Evolutionary conservation across 2,888 invertebrate genomes (phyloP).

Genomic region (Morpho helenor): DNA sequence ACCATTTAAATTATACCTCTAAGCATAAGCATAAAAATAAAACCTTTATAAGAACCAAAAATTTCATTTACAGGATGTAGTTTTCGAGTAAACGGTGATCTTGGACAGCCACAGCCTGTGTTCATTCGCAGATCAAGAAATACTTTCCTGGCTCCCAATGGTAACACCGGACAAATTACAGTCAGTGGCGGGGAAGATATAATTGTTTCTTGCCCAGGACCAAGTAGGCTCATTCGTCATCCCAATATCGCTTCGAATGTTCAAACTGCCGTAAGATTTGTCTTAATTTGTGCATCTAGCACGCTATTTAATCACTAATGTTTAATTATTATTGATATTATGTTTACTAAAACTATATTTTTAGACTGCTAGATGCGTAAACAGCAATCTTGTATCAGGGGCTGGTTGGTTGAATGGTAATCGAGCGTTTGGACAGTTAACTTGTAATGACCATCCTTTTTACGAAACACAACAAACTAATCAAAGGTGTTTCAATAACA

Average conservation of each 20-base stretch:
- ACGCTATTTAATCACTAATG: too few species aligned
- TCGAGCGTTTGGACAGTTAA: constrained; percentile 54
- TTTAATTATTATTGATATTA: too few species aligned
- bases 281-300: not conserved
- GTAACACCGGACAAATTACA: constrained; percentile 51
- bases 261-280: constrained; percentile 43
- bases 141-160: constrained; percentile 45
- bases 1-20: too few species aligned
- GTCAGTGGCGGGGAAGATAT: constrained; percentile 52
- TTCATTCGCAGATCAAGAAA: constrained; percentile 58
- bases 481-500: constrained; percentile 59
- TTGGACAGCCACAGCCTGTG: constrained; percentile 80
- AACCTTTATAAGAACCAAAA: too few species aligned
- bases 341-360: not conserved
- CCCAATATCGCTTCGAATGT: constrained; percentile 43
- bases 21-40: too few species aligned
- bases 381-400: constrained; percentile 46
- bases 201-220: constrained; percentile 53
- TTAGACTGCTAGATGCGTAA: constrained; percentile 58
- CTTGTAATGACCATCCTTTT: constrained; percentile 55
- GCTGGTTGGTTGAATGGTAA: constrained; percentile 54
- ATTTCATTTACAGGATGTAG: not conserved
- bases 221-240: constrained; percentile 49
- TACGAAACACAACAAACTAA: constrained; percentile 59
- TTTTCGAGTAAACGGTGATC: constrained; percentile 54